phyloP scores from a whole-genome alignment of 2,888 invertebrate species.

The Labia minor region DNA sequence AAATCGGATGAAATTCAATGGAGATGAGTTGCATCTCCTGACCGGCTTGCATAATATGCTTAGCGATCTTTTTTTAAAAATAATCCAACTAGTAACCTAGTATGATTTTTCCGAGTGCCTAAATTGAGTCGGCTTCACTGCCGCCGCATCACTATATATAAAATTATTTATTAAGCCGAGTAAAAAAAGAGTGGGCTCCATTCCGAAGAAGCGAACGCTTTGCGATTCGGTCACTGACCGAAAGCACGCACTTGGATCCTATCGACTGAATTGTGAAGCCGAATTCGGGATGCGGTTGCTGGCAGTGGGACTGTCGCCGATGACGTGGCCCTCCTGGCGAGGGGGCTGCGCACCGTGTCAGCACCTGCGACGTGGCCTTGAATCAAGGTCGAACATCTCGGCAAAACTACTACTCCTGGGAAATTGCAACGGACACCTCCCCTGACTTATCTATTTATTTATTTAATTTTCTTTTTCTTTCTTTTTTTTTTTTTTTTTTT shows the following conservation, averaged over 20 bases:
- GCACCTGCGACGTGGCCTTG: conserved; percentile 13
- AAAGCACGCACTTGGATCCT: not conserved
- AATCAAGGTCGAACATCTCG: not conserved
- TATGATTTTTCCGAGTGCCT: conserved; percentile 13
- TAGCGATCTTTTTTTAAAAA: not conserved
- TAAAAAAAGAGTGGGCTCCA: conserved; percentile 9
- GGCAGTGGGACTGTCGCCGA: not conserved
- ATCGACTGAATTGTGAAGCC: not conserved
- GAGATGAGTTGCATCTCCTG: no score
- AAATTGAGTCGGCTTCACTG: not conserved
- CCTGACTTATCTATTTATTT: no score
- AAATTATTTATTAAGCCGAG: not conserved
- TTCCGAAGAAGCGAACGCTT: not conserved
- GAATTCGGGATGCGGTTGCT: not conserved
- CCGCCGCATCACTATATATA: not conserved
- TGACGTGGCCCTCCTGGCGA: not conserved
- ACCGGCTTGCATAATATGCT: no score
- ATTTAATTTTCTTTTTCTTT: no score
- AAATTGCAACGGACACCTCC: no score
- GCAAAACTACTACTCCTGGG: not conserved
- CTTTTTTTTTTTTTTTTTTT: no score
- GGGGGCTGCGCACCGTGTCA: not conserved
- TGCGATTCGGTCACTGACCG: not conserved
- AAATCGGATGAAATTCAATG: no score
- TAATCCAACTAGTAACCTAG: conserved; percentile 3